These are phyloP conservation scores for Fabriciana adippe DNA, from an alignment of 2,888 invertebrate genomes.

Conservation along the genomic window DNA sequence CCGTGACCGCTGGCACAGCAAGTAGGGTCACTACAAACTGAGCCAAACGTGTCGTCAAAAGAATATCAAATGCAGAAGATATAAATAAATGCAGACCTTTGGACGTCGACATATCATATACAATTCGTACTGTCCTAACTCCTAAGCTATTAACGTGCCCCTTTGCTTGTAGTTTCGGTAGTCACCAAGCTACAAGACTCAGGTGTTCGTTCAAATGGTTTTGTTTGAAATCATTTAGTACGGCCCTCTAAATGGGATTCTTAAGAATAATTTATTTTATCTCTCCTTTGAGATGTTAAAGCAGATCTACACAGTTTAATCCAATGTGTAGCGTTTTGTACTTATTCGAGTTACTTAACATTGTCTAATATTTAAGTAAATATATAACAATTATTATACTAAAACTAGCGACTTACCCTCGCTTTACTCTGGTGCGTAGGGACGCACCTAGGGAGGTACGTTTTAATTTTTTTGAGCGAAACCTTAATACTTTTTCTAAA, in stretches of 20 bases:
- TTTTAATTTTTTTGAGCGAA: too few relatives aligned
- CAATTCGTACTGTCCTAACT: constrained; percentile 27
- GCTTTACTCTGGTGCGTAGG: too few relatives aligned
- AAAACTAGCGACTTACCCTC: too few relatives aligned
- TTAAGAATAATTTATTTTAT: constrained; percentile 50
- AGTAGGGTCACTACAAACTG: too few relatives aligned
- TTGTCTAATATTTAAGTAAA: too few relatives aligned
- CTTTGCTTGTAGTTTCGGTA: constrained; percentile 35
- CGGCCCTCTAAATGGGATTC: constrained; percentile 52
- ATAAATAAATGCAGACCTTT: too few relatives aligned
- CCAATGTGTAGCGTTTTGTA: background rate
- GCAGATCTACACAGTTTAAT: background rate
- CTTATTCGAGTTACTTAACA: background rate
- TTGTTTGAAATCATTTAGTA: constrained; percentile 59
- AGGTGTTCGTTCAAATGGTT: constrained; percentile 64
- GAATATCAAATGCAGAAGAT: too few relatives aligned
- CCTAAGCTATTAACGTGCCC: constrained; percentile 45
- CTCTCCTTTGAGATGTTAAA: constrained; percentile 30
- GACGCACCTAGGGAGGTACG: too few relatives aligned
- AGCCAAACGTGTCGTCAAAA: too few relatives aligned
- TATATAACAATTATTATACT: too few relatives aligned
- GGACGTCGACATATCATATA: constrained; percentile 25
- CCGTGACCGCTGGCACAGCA: too few relatives aligned
- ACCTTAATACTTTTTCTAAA: too few relatives aligned
- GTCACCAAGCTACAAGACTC: constrained; percentile 46